phyloP scores from a whole-genome alignment of 2,888 invertebrate species.

The Chrysina gloriosa region DNA sequence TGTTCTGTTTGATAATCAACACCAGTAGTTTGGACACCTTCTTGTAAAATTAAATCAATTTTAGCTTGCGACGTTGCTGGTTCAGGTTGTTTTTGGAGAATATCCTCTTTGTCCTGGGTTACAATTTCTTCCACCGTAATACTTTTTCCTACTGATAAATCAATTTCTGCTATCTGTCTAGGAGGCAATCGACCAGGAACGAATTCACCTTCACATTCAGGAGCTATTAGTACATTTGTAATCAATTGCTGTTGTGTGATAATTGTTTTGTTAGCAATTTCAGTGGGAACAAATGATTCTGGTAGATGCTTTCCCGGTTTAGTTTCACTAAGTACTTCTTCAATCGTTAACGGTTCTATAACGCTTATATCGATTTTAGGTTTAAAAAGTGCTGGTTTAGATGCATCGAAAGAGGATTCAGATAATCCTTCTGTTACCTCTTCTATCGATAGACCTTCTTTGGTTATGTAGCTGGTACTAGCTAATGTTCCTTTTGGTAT shows the following conservation, averaged over 20 bases:
- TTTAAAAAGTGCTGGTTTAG: conserved; percentile 66
- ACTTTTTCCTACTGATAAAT: conserved; percentile 72
- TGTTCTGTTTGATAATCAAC: conserved; percentile 77
- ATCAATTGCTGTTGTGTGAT: conserved; percentile 74
- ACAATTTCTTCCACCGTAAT: conserved; percentile 69
- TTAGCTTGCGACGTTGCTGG: conserved; percentile 66
- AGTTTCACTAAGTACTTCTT: conserved; percentile 76
- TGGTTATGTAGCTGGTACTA: conserved; percentile 69
- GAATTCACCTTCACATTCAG: conserved; percentile 77
- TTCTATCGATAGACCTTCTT: conserved; percentile 73
- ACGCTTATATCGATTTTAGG: conserved; percentile 74
- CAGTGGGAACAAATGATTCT: conserved; percentile 82
- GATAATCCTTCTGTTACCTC: conserved; percentile 69
- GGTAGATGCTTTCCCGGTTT: conserved; percentile 84
- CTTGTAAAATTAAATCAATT: conserved; percentile 66
- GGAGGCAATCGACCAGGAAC: conserved; percentile 71
- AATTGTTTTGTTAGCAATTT: conserved; percentile 75
- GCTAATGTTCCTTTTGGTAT: conserved; percentile 69
- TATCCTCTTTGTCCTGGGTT: conserved; percentile 75
- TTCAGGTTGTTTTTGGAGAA: conserved; percentile 64
- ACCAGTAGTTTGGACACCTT: conserved; percentile 71
- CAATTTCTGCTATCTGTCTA: conserved; percentile 71
- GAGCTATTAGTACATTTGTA: conserved; percentile 74
- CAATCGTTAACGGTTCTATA: conserved; percentile 73
- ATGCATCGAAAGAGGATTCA: conserved; percentile 69